Conservation (phyloP, 2,113 vertebrate genomes). For the Engraulis encrasicolus region DNA sequence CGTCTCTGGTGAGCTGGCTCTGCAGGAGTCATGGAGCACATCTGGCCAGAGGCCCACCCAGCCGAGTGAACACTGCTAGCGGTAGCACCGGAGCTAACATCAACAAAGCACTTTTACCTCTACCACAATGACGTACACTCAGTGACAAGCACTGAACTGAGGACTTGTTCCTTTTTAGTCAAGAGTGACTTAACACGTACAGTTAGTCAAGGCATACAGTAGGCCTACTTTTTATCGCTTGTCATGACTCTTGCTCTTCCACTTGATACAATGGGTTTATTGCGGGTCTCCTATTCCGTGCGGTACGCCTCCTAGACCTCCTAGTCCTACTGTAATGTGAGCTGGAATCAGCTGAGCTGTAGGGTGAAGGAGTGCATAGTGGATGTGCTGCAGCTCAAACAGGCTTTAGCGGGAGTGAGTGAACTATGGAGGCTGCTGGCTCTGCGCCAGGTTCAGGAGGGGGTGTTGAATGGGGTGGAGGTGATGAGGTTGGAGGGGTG, state of each 20-base stretch:
- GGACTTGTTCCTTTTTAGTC: background rate
- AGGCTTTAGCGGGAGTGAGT: background rate
- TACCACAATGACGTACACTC: too few species aligned
- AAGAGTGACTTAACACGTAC: background rate
- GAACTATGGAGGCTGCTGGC: background rate
- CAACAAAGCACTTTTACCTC: conserved; percentile 7
- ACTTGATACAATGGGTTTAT: background rate
- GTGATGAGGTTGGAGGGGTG: background rate
- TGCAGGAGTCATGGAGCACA: background rate
- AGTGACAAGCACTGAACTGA: background rate
- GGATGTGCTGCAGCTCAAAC: background rate
- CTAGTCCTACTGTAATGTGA: background rate
- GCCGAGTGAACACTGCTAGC: background rate
- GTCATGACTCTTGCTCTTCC: background rate
- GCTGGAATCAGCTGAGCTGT: background rate
- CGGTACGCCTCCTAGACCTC: background rate
- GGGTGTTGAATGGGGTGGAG: too few species aligned
- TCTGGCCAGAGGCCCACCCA: background rate
- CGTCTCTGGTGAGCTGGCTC: background rate
- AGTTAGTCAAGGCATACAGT: background rate
- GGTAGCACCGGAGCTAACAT: background rate
- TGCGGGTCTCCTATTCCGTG: background rate
- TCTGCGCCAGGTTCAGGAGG: background rate
- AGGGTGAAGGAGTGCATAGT: background rate
- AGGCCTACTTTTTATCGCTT: background rate